These are phyloP conservation scores for Siniperca knerii DNA, from an alignment of 2,113 vertebrate genomes.

Conservation along the genomic window DNA sequence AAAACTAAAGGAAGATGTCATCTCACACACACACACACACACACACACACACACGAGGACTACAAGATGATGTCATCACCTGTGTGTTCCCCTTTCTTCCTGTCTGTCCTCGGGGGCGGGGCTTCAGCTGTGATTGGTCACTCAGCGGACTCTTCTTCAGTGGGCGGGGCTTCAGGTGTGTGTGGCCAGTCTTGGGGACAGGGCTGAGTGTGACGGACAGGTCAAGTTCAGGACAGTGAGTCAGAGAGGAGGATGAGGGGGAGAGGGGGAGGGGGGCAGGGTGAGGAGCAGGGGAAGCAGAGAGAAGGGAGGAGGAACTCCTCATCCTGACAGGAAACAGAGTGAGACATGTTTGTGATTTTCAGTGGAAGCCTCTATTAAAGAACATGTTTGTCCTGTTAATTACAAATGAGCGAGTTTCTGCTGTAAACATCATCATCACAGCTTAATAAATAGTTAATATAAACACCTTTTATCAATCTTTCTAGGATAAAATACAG, in stretches of 20 bases:
- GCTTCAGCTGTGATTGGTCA: not conserved
- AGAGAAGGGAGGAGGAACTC: slow-evolving; percentile 9
- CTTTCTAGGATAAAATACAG: not conserved
- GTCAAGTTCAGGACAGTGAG: slow-evolving; percentile 62
- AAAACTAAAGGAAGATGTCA: not conserved
- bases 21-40: not conserved
- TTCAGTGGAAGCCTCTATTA: not conserved
- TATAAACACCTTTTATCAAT: not conserved
- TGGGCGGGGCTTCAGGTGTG: not conserved
- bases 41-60: not conserved
- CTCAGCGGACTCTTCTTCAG: not conserved
- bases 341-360: not conserved
- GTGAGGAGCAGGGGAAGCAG: slow-evolving; percentile 36
- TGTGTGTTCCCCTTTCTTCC: slow-evolving; percentile 11
- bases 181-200: not conserved
- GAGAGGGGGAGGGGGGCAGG: not conserved
- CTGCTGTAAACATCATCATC: not conserved
- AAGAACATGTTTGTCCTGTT: not conserved
- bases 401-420: too few relatives aligned
- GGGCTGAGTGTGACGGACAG: slow-evolving; percentile 47
- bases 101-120: not conserved
- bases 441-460: not conserved
- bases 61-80: slow-evolving; percentile 27
- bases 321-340: slow-evolving; percentile 42
- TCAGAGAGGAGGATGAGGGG: slow-evolving; percentile 6